Conservation (phyloP, 2,797 vertebrate genomes). For the Staurois parvus region DNA sequence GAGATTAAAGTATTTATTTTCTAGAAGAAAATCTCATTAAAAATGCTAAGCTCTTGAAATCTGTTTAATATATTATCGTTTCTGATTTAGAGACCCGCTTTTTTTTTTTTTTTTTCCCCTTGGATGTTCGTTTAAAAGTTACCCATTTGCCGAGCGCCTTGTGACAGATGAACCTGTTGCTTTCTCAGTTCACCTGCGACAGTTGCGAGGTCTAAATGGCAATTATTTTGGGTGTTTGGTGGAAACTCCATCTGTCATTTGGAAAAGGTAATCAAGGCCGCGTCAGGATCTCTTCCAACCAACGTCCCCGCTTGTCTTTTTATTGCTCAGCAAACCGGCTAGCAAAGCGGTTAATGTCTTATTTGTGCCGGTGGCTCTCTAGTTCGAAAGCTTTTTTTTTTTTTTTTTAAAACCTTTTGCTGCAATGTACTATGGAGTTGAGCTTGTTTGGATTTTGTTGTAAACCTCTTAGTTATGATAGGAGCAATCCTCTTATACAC, state of each 20-base stretch:
- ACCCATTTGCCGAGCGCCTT: neutral
- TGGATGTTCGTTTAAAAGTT: neutral
- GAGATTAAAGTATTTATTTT: conserved; percentile 38
- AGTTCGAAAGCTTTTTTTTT: conserved; percentile 25
- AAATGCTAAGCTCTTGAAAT: conserved; percentile 19
- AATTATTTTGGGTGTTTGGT: conserved; percentile 30
- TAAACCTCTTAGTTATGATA: conserved; percentile 76
- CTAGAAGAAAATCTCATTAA: conserved; percentile 21
- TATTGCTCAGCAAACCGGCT: conserved; percentile 45
- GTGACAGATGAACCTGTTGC: conserved; percentile 15
- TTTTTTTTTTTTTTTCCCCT: conserved; percentile 1
- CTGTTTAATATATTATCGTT: conserved; percentile 34
- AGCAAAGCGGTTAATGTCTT: conserved; percentile 30
- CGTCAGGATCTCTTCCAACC: conserved; percentile 36
- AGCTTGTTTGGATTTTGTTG: conserved; percentile 71
- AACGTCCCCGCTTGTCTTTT: neutral
- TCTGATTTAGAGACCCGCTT: conserved; percentile 20
- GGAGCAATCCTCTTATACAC: conserved; percentile 74
- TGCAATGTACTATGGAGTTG: conserved; percentile 61
- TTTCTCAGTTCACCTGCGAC: conserved; percentile 23
- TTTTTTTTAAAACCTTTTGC: conserved; percentile 57
- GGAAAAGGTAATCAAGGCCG: conserved; percentile 45
- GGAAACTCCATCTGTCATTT: conserved; percentile 51
- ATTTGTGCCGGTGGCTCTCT: neutral
- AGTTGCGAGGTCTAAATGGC: conserved; percentile 28